Evolutionary conservation across 2,888 invertebrate species (phyloP).

Genomic region (Hyppa rectilinea): DNA sequence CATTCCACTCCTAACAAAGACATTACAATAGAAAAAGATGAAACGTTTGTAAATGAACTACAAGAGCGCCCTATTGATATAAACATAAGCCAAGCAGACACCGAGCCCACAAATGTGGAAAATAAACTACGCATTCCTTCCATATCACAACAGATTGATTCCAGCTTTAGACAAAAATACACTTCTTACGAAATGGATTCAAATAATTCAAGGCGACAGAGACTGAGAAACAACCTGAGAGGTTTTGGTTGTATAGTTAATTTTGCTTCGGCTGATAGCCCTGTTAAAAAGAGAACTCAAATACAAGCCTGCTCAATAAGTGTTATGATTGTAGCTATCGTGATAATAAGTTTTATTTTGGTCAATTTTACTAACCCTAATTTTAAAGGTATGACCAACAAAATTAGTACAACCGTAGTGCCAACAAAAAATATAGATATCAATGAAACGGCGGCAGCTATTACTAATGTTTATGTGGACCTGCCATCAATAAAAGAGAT

Average conservation of each 20-base stretch:
- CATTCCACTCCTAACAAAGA: conserved; percentile 85
- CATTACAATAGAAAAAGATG: conserved; percentile 62
- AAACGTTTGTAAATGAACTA: conserved; percentile 61
- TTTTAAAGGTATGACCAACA: conserved; percentile 80
- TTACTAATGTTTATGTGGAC: conserved; percentile 76
- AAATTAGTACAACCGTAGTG: conserved; percentile 86
- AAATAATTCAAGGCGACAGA: conserved; percentile 76
- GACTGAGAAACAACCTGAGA: conserved; percentile 87
- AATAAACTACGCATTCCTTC: conserved; percentile 82
- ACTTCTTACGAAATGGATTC: conserved; percentile 80
- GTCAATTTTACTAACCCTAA: conserved; percentile 87
- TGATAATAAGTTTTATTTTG: conserved; percentile 88
- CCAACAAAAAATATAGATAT: conserved; percentile 81
- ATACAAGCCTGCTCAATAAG: conserved; percentile 90
- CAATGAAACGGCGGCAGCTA: conserved; percentile 80
- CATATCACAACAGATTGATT: conserved; percentile 86
- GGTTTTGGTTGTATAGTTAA: conserved; percentile 87
- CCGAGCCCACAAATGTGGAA: conserved; percentile 65
- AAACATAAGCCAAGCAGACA: conserved; percentile 66
- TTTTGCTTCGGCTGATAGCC: conserved; percentile 85
- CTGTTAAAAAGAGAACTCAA: conserved; percentile 87
- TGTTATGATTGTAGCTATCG: conserved; percentile 88
- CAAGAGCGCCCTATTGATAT: conserved; percentile 69
- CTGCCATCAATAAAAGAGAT: conserved; percentile 66
- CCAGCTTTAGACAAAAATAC: conserved; percentile 83